Evolutionary conservation across 2,888 invertebrate species (phyloP), one percentile per base, ranked within the genome.

Genomic region (Pammene fasciana): DNA sequence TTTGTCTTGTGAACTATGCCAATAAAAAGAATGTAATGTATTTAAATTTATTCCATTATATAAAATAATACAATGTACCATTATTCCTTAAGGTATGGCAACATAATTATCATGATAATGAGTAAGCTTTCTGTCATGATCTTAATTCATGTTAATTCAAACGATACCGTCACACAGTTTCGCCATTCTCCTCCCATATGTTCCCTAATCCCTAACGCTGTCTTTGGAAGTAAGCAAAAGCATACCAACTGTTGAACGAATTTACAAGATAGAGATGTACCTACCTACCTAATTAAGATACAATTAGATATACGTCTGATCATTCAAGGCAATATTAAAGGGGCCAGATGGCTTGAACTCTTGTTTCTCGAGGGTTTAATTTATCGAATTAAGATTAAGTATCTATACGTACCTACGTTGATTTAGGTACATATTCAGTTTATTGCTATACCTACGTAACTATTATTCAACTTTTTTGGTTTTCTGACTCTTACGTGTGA

Each of bases 51-150:
- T 62, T 52, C 41, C 54, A 26, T 54, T 54, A 26, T 65, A 43
- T 45, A 16, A 65, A 59, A 45, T 34, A 67, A 67, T 54, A 60
- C 61, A 67, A 60, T 65, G 64, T 43, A 9, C 36, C 34, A 55
- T 65, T 65, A 55, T 65, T 55, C 45, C 34, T 41, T 43, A 55
- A 62, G 62, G 67, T 57, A 67, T 62, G 65, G 56, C 62, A 50
- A 41, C 60, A 41, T 60, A 38, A 71, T 71, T 59, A 68, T 45
- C 38, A 71, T 68, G 52, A 45, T 71, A 71, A 71, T 59, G 34
- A 71, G 67, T 59, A 26, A 68, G 59, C 68, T 68, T 68, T 68
- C 67, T 68, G 54, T 57, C 13, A 36, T 11, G 48, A 55, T 65
- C n/a, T 70, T 61, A 65, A 65, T 65, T 65, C 26, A 65, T 65